A percentile compares a stretch with the other conserved stretches of the same genome.
phyloP scores from a whole-genome alignment of 2,113 vertebrate genomes.

The Tautogolabrus adspersus region DNA sequence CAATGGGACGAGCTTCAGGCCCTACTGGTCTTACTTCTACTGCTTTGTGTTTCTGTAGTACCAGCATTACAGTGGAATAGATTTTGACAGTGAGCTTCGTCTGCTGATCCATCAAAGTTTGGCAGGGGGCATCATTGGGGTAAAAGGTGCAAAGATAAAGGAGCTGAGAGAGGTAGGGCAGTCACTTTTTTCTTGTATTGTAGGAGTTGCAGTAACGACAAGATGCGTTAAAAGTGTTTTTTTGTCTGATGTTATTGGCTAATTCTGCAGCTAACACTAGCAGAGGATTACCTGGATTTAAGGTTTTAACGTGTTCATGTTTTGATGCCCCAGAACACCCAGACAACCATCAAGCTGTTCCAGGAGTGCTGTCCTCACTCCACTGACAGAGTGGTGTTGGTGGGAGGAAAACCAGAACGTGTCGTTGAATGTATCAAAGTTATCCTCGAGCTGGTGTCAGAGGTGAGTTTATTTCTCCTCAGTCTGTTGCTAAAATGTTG shows the following conservation, averaged over 20 bases:
- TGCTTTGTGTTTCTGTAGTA: constrained; percentile 84
- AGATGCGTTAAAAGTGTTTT: too few species aligned
- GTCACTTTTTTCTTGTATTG: background rate
- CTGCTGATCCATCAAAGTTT: constrained; percentile 97
- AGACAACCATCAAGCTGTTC: constrained; percentile 98
- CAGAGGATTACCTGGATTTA: background rate
- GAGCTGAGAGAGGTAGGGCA: constrained; percentile 93
- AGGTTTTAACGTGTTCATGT: background rate
- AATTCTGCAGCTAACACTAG: background rate
- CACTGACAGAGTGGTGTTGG: constrained; percentile 95
- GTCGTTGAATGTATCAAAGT: constrained; percentile 98
- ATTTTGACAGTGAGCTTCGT: constrained; percentile 97
- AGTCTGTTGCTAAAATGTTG: too few species aligned
- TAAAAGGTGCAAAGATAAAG: constrained; percentile 99
- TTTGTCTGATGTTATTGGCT: background rate
- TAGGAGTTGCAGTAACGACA: too few species aligned
- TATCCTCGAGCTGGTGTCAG: constrained; percentile 95
- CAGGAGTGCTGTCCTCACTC: constrained; percentile 99
- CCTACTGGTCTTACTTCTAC: constrained; percentile 13
- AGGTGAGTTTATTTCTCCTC: constrained; percentile 81
- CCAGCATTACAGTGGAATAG: constrained; percentile 97
- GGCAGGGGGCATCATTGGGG: constrained; percentile 97
- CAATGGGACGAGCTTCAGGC: background rate
- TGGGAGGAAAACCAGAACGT: constrained; percentile 96
- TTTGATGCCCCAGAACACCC: constrained; percentile 89